phyloP scores from a whole-genome alignment of 1,140 invertebrate genomes.

The Teleogryllus occipitalis region DNA sequence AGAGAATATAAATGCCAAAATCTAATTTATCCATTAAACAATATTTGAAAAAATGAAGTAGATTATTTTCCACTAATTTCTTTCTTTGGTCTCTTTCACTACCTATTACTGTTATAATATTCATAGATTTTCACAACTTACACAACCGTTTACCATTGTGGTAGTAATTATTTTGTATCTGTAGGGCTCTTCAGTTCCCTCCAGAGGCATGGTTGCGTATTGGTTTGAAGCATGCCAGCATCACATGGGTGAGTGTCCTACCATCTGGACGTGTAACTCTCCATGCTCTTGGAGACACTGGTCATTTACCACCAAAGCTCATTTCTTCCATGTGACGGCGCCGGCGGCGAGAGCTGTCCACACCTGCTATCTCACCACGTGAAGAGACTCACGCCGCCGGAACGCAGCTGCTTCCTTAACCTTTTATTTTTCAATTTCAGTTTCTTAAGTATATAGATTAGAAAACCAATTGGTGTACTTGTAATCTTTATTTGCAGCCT shows the following conservation, averaged over 20 bases:
- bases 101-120: no score
- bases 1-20: no score
- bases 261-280: conserved; percentile 80
- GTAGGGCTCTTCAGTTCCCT: conserved; percentile 93
- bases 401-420: neutral
- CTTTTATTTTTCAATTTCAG: neutral
- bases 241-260: conserved; percentile 82
- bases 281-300: conserved; percentile 72
- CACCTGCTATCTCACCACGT: no score
- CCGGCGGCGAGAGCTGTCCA: neutral
- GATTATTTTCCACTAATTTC: neutral
- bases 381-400: neutral
- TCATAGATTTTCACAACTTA: no score
- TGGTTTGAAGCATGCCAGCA: conserved; percentile 82
- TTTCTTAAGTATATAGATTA: no score
- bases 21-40: no score
- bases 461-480: no score
- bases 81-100: neutral
- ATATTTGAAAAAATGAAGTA: no score
- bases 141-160: no score
- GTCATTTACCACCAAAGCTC: conserved; percentile 72
- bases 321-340: conserved; percentile 39
- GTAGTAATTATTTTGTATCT: neutral
- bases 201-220: conserved; percentile 94
- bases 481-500: no score